phyloP scores from a whole-genome alignment of 2,888 invertebrate genomes.

The Leuctra nigra region DNA sequence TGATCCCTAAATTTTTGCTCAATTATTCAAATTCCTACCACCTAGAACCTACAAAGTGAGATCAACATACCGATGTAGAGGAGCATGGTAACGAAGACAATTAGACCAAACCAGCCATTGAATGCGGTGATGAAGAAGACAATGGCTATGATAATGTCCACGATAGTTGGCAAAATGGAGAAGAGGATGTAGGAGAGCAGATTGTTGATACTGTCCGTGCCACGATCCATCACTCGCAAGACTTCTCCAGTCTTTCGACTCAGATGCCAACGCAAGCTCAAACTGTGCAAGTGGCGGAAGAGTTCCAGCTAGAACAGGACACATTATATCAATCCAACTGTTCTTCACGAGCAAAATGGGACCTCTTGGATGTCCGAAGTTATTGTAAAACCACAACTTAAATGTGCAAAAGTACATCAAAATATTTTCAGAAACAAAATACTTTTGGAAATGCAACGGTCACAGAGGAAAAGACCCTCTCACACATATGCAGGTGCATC shows the following conservation, averaged over 20 bases:
- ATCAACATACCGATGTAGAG: conserved; percentile 84
- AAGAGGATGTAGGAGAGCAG: conserved; percentile 88
- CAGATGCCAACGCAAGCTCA: conserved; percentile 93
- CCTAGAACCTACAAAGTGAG: no score
- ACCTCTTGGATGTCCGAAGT: no score
- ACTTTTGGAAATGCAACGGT: no score
- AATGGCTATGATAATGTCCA: conserved; percentile 88
- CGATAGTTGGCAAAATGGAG: conserved; percentile 86
- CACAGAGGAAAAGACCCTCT: no score
- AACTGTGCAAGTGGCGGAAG: conserved; percentile 79
- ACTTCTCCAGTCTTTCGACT: conserved; percentile 96
- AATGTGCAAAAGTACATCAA: no score
- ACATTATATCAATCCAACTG: conserved; percentile 12
- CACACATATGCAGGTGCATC: no score
- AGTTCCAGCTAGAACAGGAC: conserved; percentile 56
- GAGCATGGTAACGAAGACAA: conserved; percentile 89
- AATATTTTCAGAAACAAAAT: no score
- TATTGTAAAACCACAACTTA: no score
- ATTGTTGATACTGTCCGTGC: conserved; percentile 93
- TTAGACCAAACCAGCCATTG: conserved; percentile 91
- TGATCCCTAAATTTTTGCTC: no score
- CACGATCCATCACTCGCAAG: conserved; percentile 91
- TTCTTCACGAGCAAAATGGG: no score
- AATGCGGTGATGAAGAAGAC: conserved; percentile 81
- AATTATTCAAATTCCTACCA: no score